Percentiles rank a stretch among this genome's conserved stretches.
Evolutionary conservation across 2,888 invertebrate genomes (phyloP).

Genomic region (Lottia scabra): DNA sequence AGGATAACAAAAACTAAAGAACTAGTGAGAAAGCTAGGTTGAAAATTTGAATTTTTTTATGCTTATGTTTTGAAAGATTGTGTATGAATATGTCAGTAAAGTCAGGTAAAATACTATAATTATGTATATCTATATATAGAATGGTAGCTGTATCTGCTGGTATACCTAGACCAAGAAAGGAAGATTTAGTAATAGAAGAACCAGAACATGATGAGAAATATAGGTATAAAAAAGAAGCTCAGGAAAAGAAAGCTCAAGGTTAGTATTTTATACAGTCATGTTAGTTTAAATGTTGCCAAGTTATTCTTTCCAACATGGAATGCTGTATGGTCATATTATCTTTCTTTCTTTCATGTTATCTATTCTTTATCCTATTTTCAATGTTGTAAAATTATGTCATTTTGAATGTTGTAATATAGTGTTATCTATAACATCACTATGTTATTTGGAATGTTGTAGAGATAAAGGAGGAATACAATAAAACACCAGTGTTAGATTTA

Average conservation of each 20-base stretch:
- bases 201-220: slow-evolving; percentile 46
- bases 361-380: too few relatives aligned
- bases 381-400: too few relatives aligned
- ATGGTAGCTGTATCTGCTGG: slow-evolving; percentile 55
- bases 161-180: slow-evolving; percentile 62
- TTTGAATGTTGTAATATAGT: not conserved
- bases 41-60: too few relatives aligned
- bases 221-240: slow-evolving; percentile 44
- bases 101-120: slow-evolving; percentile 42
- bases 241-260: slow-evolving; percentile 10
- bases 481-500: slow-evolving; percentile 19
- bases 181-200: slow-evolving; percentile 59
- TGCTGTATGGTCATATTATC: too few relatives aligned
- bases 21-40: too few relatives aligned
- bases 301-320: too few relatives aligned
- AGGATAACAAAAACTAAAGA: too few relatives aligned
- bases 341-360: too few relatives aligned
- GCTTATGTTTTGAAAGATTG: too few relatives aligned
- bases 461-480: slow-evolving; percentile 14
- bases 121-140: slow-evolving; percentile 35
- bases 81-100: slow-evolving; percentile 25
- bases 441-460: slow-evolving; percentile 37
- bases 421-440: slow-evolving; percentile 29
- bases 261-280: too few relatives aligned
- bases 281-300: too few relatives aligned